Percentiles rank a stretch among this genome's conserved stretches.
These are phyloP conservation scores for Mercenaria mercenaria DNA, from an alignment of 1,140 invertebrate genomes.

Conservation along the genomic window DNA sequence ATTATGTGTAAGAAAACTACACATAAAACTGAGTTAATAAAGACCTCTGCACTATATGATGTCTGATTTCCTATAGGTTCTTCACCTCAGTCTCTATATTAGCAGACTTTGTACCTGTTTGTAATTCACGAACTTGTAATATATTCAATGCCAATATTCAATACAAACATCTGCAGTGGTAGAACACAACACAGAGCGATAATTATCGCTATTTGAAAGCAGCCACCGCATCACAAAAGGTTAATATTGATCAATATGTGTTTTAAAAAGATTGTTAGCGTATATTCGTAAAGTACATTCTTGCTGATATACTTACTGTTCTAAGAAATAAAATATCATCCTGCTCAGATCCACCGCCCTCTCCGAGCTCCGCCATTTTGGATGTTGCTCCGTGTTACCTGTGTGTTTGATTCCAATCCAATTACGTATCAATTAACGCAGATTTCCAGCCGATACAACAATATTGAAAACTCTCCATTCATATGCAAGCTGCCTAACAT, in stretches of 20 bases:
- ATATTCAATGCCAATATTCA: no score
- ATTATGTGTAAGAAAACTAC: no score
- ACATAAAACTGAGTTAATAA: no score
- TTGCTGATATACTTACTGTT: slow-evolving; percentile 75
- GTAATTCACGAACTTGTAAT: no score
- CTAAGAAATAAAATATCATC: slow-evolving; percentile 81
- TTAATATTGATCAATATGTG: background rate
- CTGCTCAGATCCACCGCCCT: slow-evolving; percentile 78
- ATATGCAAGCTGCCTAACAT: background rate
- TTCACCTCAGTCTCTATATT: no score
- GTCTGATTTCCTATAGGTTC: no score
- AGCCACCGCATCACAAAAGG: background rate
- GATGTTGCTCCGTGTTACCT: slow-evolving; percentile 24
- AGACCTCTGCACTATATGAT: no score
- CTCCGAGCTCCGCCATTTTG: slow-evolving; percentile 79
- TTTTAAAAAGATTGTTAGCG: background rate
- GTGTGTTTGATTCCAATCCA: slow-evolving; percentile 44
- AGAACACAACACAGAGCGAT: background rate
- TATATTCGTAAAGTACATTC: background rate
- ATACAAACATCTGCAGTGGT: background rate
- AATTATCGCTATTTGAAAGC: slow-evolving; percentile 9
- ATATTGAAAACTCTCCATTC: slow-evolving; percentile 7
- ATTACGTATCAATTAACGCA: slow-evolving; percentile 33
- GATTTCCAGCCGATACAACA: background rate
- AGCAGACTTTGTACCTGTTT: no score